Percentiles rank a stretch among this genome's conserved stretches.
These are phyloP conservation scores for Leptodactylus fallax DNA, from an alignment of 2,797 vertebrate genomes.

Conservation along the genomic window DNA sequence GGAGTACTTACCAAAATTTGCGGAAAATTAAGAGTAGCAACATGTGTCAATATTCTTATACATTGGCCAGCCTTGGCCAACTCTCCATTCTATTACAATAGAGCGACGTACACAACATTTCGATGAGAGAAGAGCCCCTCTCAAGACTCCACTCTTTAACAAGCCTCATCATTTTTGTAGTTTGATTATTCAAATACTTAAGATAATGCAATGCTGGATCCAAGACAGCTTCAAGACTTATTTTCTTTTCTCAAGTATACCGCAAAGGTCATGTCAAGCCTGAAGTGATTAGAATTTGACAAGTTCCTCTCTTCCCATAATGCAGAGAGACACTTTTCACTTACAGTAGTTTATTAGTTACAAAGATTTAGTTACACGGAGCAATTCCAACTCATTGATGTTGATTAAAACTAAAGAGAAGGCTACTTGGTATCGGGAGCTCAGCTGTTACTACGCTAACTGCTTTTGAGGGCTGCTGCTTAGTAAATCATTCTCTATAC, in stretches of 20 bases:
- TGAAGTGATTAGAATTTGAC: slow-evolving; percentile 64
- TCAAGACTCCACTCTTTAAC: not conserved
- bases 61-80: too few relatives aligned
- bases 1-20: too few relatives aligned
- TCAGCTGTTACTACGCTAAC: slow-evolving; percentile 43
- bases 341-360: slow-evolving; percentile 62
- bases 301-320: slow-evolving; percentile 57
- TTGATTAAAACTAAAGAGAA: slow-evolving; percentile 61
- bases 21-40: too few relatives aligned
- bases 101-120: not conserved
- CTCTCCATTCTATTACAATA: too few relatives aligned
- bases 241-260: slow-evolving; percentile 57
- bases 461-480: slow-evolving; percentile 48
- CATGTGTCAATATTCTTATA: too few relatives aligned
- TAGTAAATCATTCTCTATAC: slow-evolving; percentile 44
- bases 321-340: slow-evolving; percentile 60
- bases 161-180: slow-evolving; percentile 30
- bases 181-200: slow-evolving; percentile 61
- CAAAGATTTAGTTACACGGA: slow-evolving; percentile 52
- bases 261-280: slow-evolving; percentile 63
- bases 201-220: slow-evolving; percentile 51
- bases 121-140: not conserved
- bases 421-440: slow-evolving; percentile 21
- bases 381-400: slow-evolving; percentile 57
- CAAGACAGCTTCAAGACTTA: slow-evolving; percentile 51